A percentile compares a stretch with the other conserved stretches of the same genome.
Conservation (phyloP, 2,797 vertebrate genomes). For the Eidolon dupreanum region DNA sequence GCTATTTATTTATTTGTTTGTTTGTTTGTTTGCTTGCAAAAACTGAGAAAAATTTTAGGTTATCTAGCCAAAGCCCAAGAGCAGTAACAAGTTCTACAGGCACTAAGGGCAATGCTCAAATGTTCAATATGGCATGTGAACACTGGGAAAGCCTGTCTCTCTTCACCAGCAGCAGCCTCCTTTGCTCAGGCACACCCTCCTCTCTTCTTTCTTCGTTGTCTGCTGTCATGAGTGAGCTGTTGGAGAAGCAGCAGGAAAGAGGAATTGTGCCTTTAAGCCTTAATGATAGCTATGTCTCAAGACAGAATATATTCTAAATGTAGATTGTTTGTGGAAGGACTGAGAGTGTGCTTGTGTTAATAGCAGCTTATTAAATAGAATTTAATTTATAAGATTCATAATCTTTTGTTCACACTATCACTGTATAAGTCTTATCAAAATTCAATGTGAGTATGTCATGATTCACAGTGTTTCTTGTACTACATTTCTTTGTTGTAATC, state of each 20-base stretch:
- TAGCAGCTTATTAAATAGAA: background rate
- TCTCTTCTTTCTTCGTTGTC: background rate
- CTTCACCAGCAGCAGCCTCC: no score
- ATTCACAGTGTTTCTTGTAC: background rate
- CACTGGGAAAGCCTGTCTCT: no score
- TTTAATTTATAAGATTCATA: background rate
- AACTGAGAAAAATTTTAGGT: background rate
- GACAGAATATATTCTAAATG: background rate
- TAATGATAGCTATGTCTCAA: background rate
- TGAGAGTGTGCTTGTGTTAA: background rate
- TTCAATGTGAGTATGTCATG: background rate
- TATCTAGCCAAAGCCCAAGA: background rate
- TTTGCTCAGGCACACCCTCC: background rate
- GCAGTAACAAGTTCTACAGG: background rate
- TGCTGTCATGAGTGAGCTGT: background rate
- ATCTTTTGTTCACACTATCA: background rate
- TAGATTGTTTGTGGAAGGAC: background rate
- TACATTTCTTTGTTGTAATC: background rate
- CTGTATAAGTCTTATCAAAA: background rate
- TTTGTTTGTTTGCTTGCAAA: background rate
- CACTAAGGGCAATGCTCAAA: background rate
- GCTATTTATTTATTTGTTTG: no score
- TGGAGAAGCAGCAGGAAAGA: background rate
- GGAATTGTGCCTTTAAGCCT: background rate
- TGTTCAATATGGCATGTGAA: fast-evolving